Evolutionary conservation across 2,797 vertebrate genomes (phyloP).

Genomic region (Cossypha heuglini): DNA sequence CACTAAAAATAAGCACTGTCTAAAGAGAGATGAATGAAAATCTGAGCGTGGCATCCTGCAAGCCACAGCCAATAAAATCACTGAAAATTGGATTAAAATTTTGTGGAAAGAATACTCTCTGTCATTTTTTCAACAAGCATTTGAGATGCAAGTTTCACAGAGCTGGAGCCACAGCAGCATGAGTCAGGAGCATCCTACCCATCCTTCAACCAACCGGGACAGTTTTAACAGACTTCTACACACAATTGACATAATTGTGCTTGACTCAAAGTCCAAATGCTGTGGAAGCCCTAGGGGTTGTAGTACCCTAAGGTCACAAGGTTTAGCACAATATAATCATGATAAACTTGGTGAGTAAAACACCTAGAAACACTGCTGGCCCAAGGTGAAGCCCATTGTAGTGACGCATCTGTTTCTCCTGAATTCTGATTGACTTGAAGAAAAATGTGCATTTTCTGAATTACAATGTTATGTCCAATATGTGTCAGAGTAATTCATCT

Average conservation of each 20-base stretch:
- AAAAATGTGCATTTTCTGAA: not conserved
- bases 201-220: not conserved
- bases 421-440: not conserved
- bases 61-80: not conserved
- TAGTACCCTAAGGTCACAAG: not conserved
- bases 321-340: not conserved
- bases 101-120: not conserved
- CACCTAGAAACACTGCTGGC: not conserved
- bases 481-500: not conserved
- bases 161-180: not conserved
- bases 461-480: not conserved
- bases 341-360: not conserved
- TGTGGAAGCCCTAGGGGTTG: not conserved
- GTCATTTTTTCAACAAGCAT: not conserved
- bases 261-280: not conserved
- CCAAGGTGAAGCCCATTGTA: not conserved
- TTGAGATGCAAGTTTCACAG: not conserved
- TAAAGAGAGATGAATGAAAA: conserved; percentile 31
- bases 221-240: not conserved
- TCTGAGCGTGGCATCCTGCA: not conserved
- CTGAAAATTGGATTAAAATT: not conserved
- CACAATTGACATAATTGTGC: not conserved
- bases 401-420: not conserved
- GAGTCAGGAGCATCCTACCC: not conserved
- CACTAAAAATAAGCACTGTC: conserved; percentile 33